Percentiles rank a stretch among this genome's conserved stretches.
These are phyloP conservation scores for Calliscelio sp. DNA, from an alignment of 2,888 invertebrate species.

Conservation along the genomic window DNA sequence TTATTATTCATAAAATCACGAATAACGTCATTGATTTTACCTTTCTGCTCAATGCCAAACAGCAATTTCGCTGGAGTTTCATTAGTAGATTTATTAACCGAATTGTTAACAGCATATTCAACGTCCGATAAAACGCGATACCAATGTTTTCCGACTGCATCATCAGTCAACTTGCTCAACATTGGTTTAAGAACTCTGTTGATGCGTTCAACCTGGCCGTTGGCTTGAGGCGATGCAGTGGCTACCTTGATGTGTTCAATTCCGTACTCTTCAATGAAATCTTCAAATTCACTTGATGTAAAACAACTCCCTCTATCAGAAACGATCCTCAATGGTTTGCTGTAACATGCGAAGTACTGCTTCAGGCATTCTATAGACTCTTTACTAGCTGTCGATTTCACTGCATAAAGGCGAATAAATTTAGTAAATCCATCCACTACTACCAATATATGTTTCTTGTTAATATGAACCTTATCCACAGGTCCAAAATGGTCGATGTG, in stretches of 20 bases:
- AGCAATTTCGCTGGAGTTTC: slow-evolving; percentile 77
- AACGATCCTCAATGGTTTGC: neutral
- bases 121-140: slow-evolving; percentile 49
- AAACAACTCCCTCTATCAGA: slow-evolving; percentile 6
- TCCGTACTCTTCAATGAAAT: slow-evolving; percentile 8
- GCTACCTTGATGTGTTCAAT: slow-evolving; percentile 25
- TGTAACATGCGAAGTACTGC: slow-evolving; percentile 1
- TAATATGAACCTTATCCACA: slow-evolving; percentile 9
- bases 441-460: slow-evolving; percentile 25
- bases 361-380: neutral
- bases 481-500: slow-evolving; percentile 23
- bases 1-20: neutral
- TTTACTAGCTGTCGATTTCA: neutral
- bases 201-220: slow-evolving; percentile 68
- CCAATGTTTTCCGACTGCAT: slow-evolving; percentile 47
- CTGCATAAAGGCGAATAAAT: neutral
- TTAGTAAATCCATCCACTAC: slow-evolving; percentile 20
- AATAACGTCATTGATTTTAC: slow-evolving; percentile 68
- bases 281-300: neutral
- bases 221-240: slow-evolving; percentile 34
- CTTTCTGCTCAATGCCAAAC: slow-evolving; percentile 78
- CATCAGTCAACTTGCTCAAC: slow-evolving; percentile 44
- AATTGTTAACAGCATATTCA: slow-evolving; percentile 68
- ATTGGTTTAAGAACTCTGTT: slow-evolving; percentile 59
- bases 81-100: slow-evolving; percentile 67